Conservation (phyloP, 1,140 invertebrate genomes). For the Drosophila santomea region DNA sequence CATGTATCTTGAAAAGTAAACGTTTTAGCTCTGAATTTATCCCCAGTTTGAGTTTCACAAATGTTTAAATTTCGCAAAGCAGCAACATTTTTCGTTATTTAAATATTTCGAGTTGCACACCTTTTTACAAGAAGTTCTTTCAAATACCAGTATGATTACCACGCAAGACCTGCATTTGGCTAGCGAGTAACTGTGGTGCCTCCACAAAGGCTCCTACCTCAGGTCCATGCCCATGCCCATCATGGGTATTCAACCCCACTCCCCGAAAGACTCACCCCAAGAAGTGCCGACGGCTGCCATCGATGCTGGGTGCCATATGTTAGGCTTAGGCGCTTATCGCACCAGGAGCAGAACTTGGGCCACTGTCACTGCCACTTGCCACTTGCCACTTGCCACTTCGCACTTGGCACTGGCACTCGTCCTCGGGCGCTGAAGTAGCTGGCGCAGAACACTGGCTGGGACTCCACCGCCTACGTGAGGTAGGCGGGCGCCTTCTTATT, state of each 20-base stretch:
- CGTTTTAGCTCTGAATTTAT: neutral
- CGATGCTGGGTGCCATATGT: conserved; percentile 70
- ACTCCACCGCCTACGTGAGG: conserved; percentile 68
- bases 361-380: no score
- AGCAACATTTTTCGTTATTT: no score
- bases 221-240: neutral
- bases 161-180: conserved; percentile 2
- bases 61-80: no score
- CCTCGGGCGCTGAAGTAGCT: conserved; percentile 64
- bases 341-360: conserved; percentile 10
- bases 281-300: conserved; percentile 60
- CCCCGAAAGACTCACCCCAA: conserved; percentile 43
- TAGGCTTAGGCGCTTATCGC: conserved; percentile 57
- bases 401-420: conserved; percentile 40
- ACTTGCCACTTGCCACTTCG: no score
- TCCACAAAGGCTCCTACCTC: neutral
- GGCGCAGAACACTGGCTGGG: conserved; percentile 74
- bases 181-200: conserved; percentile 4
- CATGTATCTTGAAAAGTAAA: neutral
- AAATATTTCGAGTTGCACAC: neutral
- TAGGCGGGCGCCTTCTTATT: conserved; percentile 80
- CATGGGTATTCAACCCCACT: no score
- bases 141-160: neutral
- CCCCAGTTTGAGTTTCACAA: no score
- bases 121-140: neutral